A percentile compares a stretch with the other conserved stretches of the same genome.
These are phyloP conservation scores for Pristionchus arcanus DNA, from an alignment of 2,888 invertebrate species.

Conservation along the genomic window DNA sequence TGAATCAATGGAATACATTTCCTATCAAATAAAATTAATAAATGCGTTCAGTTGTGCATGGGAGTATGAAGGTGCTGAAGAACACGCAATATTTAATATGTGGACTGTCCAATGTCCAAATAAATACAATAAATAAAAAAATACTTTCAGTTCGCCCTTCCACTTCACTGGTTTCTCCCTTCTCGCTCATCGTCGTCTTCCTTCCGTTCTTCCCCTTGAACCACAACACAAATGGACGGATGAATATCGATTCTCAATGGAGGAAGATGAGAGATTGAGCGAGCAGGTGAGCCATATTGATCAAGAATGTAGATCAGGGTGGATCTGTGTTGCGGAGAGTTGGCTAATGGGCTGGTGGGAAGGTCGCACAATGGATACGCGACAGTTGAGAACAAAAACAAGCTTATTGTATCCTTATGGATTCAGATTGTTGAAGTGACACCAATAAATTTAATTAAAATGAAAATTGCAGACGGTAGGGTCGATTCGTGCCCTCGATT, in stretches of 20 bases:
- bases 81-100: no score
- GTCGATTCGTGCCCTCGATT: conserved; percentile 41
- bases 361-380: no score
- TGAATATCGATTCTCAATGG: conserved; percentile 37
- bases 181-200: conserved; percentile 54
- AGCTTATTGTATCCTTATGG: background rate
- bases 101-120: no score
- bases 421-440: background rate
- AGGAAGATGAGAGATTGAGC: conserved; percentile 23
- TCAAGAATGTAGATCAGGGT: no score
- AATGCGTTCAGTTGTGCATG: no score
- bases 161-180: conserved; percentile 30
- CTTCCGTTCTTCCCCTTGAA: conserved; percentile 20
- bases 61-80: no score
- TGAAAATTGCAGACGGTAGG: background rate
- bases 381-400: no score
- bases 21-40: no score
- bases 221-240: conserved; percentile 45
- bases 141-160: background rate
- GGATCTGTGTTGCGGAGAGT: no score
- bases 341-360: no score
- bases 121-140: no score
- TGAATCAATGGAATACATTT: no score
- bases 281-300: background rate
- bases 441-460: background rate